Base-by-base conservation (phyloP, 2,797 vertebrate genomes). In the Pseudocheirus occidentalis region DNA sequence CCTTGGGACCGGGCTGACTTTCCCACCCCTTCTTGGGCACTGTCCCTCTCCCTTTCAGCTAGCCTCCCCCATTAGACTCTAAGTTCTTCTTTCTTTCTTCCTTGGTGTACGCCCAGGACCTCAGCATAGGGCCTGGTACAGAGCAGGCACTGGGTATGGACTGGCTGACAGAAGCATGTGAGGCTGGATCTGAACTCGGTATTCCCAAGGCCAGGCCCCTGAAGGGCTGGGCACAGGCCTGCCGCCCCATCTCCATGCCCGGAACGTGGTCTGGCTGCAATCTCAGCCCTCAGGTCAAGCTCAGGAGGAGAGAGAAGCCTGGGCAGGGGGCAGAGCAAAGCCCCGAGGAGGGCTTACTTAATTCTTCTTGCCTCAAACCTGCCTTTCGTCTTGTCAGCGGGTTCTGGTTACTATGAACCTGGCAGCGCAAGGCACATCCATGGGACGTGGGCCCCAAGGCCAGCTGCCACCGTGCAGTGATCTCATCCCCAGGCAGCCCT, bases 271-370 rank as follows among this genome's bases (percentile, higher is more conserved):
- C 58, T 59, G 10, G 12, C 29, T 59, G 28, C 59, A 14, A 5
- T 24, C 5, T 4, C 12, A 66, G 59, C 31, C 31, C 40, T 94
- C 34, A 95, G 24, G 55, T 94, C 14, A 95, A 92, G 50, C 28
- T 92, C 59, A 95, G 29, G 95, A 90, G 29, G 55, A 97, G 24
- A 94, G 92, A 94, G 94, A 40, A 4, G 3, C 87, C 28, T 73
- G 93, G 55, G 91, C 52, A 52, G 52, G 52, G 52, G 3, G 52
- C 52, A 52, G 52, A 52, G 52, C 52, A 52, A 52, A 5, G 3
- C 1, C 11, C 53, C 11, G 10, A 54, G 53, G 53, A 97, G 93
- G 91, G 5, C 7, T 92, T 90, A 12, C 46, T 73, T 59, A 93
- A 95, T 40, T 59, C 55, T 95, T 94, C 55, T 90, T 73, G 95